These are phyloP conservation scores for Mus spretus DNA, from an alignment of 2,797 vertebrate genomes.

Conservation along the genomic window DNA sequence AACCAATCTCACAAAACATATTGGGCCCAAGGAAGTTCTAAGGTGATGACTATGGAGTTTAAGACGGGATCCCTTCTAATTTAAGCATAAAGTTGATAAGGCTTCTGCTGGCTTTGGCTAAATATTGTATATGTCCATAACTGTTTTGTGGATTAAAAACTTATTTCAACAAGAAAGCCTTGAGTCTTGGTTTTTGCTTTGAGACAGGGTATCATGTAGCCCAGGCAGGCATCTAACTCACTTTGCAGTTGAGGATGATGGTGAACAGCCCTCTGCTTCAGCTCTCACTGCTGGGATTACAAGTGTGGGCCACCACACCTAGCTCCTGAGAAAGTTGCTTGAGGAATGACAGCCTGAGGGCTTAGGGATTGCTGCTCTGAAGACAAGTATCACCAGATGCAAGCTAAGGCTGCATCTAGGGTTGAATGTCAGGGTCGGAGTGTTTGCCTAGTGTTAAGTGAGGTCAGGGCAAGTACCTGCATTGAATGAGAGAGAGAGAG, in stretches of 20 bases:
- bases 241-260: background rate
- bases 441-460: background rate
- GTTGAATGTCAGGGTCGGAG: background rate
- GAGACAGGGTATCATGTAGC: background rate
- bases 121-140: background rate
- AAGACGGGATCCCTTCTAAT: conserved; percentile 37
- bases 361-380: background rate
- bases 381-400: background rate
- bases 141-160: conserved; percentile 34
- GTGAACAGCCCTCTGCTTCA: background rate
- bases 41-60: conserved; percentile 51
- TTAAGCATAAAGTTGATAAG: conserved; percentile 18
- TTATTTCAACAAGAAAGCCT: conserved; percentile 43
- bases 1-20: conserved; percentile 56
- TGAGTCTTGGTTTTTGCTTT: background rate
- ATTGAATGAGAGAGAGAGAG: background rate
- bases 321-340: background rate
- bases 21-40: background rate
- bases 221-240: background rate
- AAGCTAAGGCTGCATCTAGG: too few relatives aligned
- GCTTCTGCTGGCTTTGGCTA: background rate
- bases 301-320: background rate
- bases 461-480: background rate
- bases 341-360: background rate
- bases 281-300: background rate